Conservation (phyloP, 2,797 vertebrate genomes). For the Intellagama lesueurii region DNA sequence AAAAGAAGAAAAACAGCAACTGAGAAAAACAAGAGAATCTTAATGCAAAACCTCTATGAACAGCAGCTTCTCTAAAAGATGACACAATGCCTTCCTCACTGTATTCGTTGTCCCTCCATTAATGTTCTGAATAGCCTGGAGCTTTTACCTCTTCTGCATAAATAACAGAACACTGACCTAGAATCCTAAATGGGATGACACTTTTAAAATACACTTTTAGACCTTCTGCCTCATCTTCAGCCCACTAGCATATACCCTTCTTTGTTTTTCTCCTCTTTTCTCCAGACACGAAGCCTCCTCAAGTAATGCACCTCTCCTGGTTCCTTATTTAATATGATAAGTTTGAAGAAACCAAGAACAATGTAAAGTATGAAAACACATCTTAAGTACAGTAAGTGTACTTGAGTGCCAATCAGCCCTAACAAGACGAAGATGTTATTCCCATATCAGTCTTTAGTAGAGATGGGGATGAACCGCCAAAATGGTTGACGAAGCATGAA, state of each 20-base stretch:
- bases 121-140: slow-evolving; percentile 30
- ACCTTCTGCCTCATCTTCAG: not conserved
- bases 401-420: not conserved
- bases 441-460: not conserved
- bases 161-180: slow-evolving; percentile 25
- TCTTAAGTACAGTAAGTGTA: not conserved
- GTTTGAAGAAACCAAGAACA: not conserved
- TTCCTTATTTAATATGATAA: not conserved
- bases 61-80: slow-evolving; percentile 18
- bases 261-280: not conserved
- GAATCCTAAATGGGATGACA: slow-evolving; percentile 19
- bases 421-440: not conserved
- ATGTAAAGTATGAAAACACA: not conserved
- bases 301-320: not conserved
- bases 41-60: slow-evolving; percentile 24
- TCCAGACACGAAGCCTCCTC: not conserved
- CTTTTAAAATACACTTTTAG: not conserved
- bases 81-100: not conserved
- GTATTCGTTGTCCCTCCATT: not conserved
- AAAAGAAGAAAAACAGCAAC: slow-evolving; percentile 3
- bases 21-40: slow-evolving; percentile 2
- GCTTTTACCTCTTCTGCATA: slow-evolving; percentile 24
- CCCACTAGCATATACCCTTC: not conserved
- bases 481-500: too few relatives aligned
- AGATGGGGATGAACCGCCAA: too few relatives aligned